phyloP scores from a whole-genome alignment of 2,113 vertebrate genomes.

The Gorsachius goisagi region DNA sequence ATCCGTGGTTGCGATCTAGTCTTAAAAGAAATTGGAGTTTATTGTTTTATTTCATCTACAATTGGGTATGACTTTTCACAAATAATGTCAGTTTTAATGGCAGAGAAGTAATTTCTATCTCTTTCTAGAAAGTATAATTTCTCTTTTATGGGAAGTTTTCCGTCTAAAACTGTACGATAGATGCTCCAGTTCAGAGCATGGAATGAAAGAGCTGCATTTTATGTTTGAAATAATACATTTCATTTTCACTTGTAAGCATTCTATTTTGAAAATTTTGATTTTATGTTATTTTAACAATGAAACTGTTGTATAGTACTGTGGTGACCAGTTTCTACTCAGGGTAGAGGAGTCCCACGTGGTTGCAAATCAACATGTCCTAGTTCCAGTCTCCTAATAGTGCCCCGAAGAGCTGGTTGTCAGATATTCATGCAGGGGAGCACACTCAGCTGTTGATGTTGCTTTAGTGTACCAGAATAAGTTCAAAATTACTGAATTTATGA shows the following conservation, averaged over 20 bases:
- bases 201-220: background rate
- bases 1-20: background rate
- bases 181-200: background rate
- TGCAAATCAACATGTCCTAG: background rate
- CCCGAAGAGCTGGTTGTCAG: background rate
- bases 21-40: background rate
- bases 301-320: background rate
- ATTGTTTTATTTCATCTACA: background rate
- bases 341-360: background rate
- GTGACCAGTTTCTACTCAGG: background rate
- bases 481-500: background rate
- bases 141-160: background rate
- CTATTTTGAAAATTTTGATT: background rate
- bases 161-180: background rate
- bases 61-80: background rate
- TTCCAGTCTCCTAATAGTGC: background rate
- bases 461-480: background rate
- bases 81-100: background rate
- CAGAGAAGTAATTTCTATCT: background rate
- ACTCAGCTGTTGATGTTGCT: background rate
- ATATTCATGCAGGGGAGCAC: background rate
- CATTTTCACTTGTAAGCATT: background rate
- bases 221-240: background rate
- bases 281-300: background rate
- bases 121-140: background rate